phyloP scores from a whole-genome alignment of 23 tunicate genomes.

The Corella eumyota region DNA sequence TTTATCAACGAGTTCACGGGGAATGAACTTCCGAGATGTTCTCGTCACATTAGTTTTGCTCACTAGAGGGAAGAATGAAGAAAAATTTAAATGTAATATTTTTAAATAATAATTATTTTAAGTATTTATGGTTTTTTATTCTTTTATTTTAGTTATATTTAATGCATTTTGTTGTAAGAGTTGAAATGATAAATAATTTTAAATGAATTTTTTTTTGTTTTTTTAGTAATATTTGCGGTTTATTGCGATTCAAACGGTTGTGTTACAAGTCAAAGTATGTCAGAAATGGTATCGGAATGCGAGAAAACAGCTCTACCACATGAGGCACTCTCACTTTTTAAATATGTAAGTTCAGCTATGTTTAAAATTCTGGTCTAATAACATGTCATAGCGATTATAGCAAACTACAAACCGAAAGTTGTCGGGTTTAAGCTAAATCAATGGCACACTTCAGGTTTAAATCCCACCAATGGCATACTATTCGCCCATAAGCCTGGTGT shows the following conservation, averaged over 20 bases:
- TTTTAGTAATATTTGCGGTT: conserved; percentile 67
- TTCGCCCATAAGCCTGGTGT: too few relatives aligned
- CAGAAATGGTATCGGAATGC: conserved; percentile 68
- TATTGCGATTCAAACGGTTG: conserved; percentile 53
- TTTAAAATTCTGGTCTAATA: too few relatives aligned
- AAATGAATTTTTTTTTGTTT: background rate
- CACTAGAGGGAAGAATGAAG: conserved; percentile 76
- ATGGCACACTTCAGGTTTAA: too few relatives aligned
- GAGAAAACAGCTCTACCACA: conserved; percentile 90
- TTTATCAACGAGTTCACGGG: conserved; percentile 62
- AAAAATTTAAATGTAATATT: conserved; percentile 71
- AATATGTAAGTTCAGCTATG: too few relatives aligned
- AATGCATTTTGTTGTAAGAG: background rate
- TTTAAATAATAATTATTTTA: background rate
- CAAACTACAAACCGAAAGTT: too few relatives aligned
- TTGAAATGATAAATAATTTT: background rate
- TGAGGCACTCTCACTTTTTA: conserved; percentile 68
- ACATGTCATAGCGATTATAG: too few relatives aligned
- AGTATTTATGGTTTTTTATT: background rate
- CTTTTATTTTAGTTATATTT: background rate
- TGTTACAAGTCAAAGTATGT: conserved; percentile 83
- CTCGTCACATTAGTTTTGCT: conserved; percentile 68
- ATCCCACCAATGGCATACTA: too few relatives aligned
- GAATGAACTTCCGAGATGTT: conserved; percentile 84
- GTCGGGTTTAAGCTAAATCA: too few relatives aligned